Evolutionary conservation across 2,797 vertebrate genomes (phyloP).

Genomic region (Gymnodraco acuticeps): DNA sequence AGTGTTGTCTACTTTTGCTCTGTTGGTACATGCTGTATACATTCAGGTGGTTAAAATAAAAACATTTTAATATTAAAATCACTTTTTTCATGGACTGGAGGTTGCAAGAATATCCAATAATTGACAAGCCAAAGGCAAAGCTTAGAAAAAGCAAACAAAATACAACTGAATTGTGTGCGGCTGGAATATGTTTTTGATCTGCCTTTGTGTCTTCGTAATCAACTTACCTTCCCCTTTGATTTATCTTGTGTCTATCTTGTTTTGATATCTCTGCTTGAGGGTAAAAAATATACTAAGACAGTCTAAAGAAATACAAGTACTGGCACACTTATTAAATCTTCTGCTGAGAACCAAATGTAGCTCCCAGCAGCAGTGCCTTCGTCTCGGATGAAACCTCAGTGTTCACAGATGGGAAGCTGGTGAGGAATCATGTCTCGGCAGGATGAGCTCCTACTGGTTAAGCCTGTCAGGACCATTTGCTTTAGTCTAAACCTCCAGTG

Average conservation of each 20-base stretch:
- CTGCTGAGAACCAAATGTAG: background rate
- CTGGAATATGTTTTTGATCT: background rate
- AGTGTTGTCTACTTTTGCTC: background rate
- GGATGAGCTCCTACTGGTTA: background rate
- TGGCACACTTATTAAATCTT: background rate
- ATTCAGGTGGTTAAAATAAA: background rate
- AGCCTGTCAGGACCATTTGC: background rate
- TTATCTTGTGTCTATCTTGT: background rate
- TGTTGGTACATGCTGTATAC: background rate
- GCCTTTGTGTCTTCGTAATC: background rate
- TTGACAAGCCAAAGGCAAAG: background rate
- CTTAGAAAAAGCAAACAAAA: background rate
- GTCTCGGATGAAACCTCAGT: background rate
- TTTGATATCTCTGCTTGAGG: background rate
- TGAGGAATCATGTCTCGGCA: background rate
- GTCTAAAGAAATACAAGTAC: background rate
- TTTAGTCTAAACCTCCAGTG: background rate
- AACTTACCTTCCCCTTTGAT: background rate
- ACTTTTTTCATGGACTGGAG: background rate
- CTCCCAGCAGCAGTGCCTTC: background rate
- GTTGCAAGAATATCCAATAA: background rate
- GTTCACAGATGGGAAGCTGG: background rate
- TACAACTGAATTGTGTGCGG: background rate
- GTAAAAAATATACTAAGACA: background rate
- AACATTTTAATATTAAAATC: background rate